phyloP scores from a whole-genome alignment of 1,140 invertebrate species.

The Calycopis cecrops region DNA sequence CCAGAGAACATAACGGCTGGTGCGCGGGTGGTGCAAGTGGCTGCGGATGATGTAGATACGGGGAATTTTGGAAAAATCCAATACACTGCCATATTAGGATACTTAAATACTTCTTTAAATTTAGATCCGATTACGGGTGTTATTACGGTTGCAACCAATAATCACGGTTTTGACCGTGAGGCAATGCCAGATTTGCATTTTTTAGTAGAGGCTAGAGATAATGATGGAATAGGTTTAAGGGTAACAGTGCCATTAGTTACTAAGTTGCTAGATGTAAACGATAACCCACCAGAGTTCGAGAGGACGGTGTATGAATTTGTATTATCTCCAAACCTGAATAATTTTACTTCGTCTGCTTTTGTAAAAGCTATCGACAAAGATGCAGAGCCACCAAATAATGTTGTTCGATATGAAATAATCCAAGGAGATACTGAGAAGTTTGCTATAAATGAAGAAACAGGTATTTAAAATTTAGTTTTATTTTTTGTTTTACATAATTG shows the following conservation, averaged over 20 bases:
- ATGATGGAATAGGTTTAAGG: conserved; percentile 85
- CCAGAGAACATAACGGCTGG: conserved; percentile 87
- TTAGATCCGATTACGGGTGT: conserved; percentile 87
- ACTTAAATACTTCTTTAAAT: conserved; percentile 83
- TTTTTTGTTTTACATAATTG: too few species aligned
- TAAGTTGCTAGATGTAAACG: conserved; percentile 89
- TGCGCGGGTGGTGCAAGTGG: conserved; percentile 83
- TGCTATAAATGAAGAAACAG: conserved; percentile 84
- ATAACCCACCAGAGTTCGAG: conserved; percentile 89
- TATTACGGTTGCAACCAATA: conserved; percentile 85
- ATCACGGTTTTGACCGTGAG: conserved; percentile 89
- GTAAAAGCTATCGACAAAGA: conserved; percentile 89
- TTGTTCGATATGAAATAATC: conserved; percentile 89
- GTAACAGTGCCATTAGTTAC: conserved; percentile 84
- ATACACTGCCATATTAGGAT: conserved; percentile 86
- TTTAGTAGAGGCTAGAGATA: conserved; percentile 89
- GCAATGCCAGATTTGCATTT: conserved; percentile 83
- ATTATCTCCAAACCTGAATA: conserved; percentile 81
- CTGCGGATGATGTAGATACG: conserved; percentile 85
- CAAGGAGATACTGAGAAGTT: conserved; percentile 88
- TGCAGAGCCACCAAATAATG: conserved; percentile 89
- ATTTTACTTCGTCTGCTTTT: conserved; percentile 83
- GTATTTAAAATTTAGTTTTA: conserved; percentile 51
- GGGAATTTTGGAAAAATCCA: conserved; percentile 82
- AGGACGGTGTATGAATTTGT: conserved; percentile 88